Base-by-base conservation (phyloP, 2,888 invertebrate genomes). In the Ectemnius lituratus region DNA sequence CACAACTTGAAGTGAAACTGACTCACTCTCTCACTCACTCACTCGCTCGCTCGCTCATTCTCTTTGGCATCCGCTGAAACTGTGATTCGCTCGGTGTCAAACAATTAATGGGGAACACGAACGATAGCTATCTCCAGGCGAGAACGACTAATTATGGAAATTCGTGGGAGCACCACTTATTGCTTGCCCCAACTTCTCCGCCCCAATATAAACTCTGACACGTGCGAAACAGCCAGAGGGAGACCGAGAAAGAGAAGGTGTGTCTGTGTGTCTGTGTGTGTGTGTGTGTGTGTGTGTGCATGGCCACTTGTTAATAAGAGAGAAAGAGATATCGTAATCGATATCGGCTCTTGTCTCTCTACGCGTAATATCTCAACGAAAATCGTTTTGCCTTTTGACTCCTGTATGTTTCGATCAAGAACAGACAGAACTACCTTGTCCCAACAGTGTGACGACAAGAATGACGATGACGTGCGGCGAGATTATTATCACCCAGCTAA, bases 401-500 rank as follows among this genome's bases (percentile, higher is more conserved):
- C 3, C 23, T 23, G 23, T 3, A 23, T 47, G 49, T 65, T 63
- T 68, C 68, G 72, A 66, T 77, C 73, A 70, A 73, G 73, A 75
- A 67, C 67, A 76, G 71, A 67, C 63, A 63, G 77, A 62, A 73
- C 73, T 67, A 23, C 3, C 23, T 23, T 23, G 2, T 23, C 2
- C 23, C 23, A 23, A 3, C 2, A 23, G 23, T 23, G 23, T 23
- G 23, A 23, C 23, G 23, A 23, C 23, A 23, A 23, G 23, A 23
- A 23, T 23, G 23, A 23, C 2, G 2, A 23, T 23, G 77, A 77
- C 77, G 70, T 62, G 67, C 45, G 77, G 64, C 67, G 45, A 73
- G 77, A 77, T 77, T 76, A 77, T 76, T 77, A 77, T 77, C 77
- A 37, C 64, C 47, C 64, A 59, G 72, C 76, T 77, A 78, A 71